Conservation (phyloP, 1,140 invertebrate species). For the Idris sp. region DNA sequence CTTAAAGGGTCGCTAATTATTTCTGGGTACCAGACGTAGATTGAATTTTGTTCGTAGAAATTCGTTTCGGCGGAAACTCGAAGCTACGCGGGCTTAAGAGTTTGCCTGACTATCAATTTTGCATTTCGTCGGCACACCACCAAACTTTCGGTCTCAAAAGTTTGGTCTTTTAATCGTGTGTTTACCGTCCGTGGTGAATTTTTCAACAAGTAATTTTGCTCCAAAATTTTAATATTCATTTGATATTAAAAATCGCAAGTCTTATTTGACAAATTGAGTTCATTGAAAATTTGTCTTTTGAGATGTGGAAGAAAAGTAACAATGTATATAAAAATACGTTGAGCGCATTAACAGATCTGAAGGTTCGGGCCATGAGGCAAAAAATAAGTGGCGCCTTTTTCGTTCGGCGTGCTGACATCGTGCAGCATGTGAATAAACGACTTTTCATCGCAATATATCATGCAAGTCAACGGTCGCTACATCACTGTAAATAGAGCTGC, state of each 20-base stretch:
- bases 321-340: too few species aligned
- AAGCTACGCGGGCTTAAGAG: conserved; percentile 31
- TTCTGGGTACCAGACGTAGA: conserved; percentile 68
- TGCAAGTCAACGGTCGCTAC: conserved; percentile 42
- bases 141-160: conserved; percentile 38
- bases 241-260: too few species aligned
- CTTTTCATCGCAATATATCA: conserved; percentile 61
- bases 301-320: too few species aligned
- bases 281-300: conserved; percentile 21
- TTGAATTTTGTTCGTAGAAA: conserved; percentile 72
- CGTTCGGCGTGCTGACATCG: conserved; percentile 42
- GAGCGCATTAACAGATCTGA: too few species aligned
- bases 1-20: conserved; percentile 76
- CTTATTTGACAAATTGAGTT: conserved; percentile 40
- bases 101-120: conserved; percentile 49
- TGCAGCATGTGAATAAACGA: conserved; percentile 58
- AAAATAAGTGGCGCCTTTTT: conserved; percentile 42
- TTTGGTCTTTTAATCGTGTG: conserved; percentile 35
- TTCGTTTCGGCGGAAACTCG: conserved; percentile 57
- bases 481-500: conserved; percentile 49
- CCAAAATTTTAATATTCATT: too few species aligned
- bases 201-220: conserved; percentile 2
- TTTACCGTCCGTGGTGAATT: conserved; percentile 29
- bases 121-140: conserved; percentile 26
- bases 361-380: conserved; percentile 29